Conservation (phyloP, 1,140 invertebrate species). For the Sogatella furcifera region DNA sequence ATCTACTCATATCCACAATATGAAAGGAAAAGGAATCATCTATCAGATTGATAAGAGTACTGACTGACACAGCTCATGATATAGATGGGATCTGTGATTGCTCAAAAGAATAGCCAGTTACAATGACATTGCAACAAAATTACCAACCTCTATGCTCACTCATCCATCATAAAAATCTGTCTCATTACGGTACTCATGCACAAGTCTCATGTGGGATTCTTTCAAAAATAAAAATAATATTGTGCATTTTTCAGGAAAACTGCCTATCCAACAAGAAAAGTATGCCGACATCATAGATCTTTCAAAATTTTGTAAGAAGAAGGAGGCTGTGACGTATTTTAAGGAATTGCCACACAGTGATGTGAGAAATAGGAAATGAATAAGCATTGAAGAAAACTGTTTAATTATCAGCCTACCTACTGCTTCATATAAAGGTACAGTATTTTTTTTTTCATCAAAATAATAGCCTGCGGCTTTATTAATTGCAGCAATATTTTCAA, state of each 20-base stretch:
- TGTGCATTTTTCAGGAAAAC: neutral
- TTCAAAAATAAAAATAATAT: neutral
- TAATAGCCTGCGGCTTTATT: too few relatives aligned
- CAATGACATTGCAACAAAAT: neutral
- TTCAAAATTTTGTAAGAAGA: slow-evolving; percentile 1
- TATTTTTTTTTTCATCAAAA: too few relatives aligned
- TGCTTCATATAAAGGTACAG: too few relatives aligned
- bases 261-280: slow-evolving; percentile 4
- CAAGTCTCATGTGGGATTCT: neutral
- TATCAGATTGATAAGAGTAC: too few relatives aligned
- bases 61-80: too few relatives aligned
- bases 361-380: neutral
- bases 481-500: too few relatives aligned
- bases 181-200: neutral
- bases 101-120: neutral
- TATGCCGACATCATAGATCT: neutral
- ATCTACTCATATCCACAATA: too few relatives aligned
- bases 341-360: neutral
- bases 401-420: too few relatives aligned
- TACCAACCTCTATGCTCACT: neutral
- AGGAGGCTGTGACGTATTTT: slow-evolving; percentile 1
- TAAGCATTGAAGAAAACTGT: too few relatives aligned
- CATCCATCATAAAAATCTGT: neutral
- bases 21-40: too few relatives aligned
- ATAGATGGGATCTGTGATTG: too few relatives aligned